Evolutionary conservation across 2,113 vertebrate genomes (phyloP).

Genomic region (Campylomormyrus tamandua): DNA sequence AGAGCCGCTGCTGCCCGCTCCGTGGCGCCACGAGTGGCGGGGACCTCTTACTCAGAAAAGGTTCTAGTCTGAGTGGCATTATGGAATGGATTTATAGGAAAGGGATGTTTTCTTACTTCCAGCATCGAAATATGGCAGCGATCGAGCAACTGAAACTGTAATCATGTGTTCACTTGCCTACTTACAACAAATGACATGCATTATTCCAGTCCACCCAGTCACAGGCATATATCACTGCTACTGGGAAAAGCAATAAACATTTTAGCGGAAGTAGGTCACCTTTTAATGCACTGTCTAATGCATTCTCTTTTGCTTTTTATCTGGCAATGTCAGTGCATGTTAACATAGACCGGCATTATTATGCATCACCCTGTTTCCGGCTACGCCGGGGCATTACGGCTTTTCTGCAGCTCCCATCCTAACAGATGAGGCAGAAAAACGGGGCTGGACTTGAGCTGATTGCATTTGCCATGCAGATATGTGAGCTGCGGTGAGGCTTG

Average conservation of each 20-base stretch:
- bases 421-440: not conserved
- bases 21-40: not conserved
- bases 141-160: not conserved
- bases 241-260: slow-evolving; percentile 11
- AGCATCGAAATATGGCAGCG: not conserved
- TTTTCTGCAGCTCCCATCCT: not conserved
- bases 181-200: not conserved
- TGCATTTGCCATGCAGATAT: not conserved
- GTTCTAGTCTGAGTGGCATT: not conserved
- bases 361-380: not conserved
- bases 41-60: not conserved
- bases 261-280: slow-evolving; percentile 14
- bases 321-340: slow-evolving; percentile 3
- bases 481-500: not conserved
- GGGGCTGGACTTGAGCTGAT: not conserved
- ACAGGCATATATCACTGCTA: not conserved
- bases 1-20: not conserved
- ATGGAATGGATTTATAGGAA: not conserved
- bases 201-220: not conserved
- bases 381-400: not conserved
- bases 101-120: not conserved
- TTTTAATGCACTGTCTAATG: slow-evolving; percentile 15
- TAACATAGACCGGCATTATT: not conserved
- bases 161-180: not conserved
- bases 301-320: not conserved